Evolutionary conservation across 2,113 vertebrate genomes (phyloP).

Genomic region (Pungitius pungitius): DNA sequence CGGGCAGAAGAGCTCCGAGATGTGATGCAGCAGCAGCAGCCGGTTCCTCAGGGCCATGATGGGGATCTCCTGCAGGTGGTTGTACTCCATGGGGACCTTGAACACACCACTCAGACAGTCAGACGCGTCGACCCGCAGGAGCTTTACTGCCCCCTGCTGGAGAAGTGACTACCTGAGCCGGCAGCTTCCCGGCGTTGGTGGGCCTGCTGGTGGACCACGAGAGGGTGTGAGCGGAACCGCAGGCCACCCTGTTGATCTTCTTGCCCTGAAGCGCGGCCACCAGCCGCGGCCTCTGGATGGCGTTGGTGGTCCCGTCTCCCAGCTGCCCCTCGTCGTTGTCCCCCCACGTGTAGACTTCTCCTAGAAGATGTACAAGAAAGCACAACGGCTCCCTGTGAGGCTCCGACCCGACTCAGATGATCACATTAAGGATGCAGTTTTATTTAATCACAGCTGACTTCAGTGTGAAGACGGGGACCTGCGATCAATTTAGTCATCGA

Average conservation of each 20-base stretch:
- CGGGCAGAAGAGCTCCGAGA: constrained; percentile 98
- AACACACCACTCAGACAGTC: constrained; percentile 15
- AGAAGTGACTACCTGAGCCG: constrained; percentile 80
- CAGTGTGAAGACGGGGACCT: too few species aligned
- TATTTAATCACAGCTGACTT: too few species aligned
- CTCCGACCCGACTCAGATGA: not conserved
- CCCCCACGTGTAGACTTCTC: constrained; percentile 98
- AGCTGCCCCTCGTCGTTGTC: constrained; percentile 99
- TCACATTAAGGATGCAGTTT: too few species aligned
- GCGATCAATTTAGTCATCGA: too few species aligned
- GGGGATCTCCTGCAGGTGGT: constrained; percentile 94
- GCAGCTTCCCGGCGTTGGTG: constrained; percentile 95
- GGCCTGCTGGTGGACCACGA: constrained; percentile 99
- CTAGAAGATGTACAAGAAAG: constrained; percentile 78
- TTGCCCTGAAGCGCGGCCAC: constrained; percentile 97
- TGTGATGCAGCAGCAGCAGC: constrained; percentile 93
- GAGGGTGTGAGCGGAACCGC: constrained; percentile 96
- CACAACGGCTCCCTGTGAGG: constrained; percentile 16
- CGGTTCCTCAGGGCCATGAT: constrained; percentile 92
- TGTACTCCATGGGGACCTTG: constrained; percentile 99
- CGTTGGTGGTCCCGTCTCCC: constrained; percentile 97
- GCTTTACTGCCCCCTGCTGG: constrained; percentile 63
- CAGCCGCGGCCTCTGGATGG: constrained; percentile 95
- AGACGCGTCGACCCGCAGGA: not conserved
- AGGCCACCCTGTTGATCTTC: constrained; percentile 98